Conservation (phyloP, 2,888 invertebrate genomes). For the Drosophila ezoana region DNA sequence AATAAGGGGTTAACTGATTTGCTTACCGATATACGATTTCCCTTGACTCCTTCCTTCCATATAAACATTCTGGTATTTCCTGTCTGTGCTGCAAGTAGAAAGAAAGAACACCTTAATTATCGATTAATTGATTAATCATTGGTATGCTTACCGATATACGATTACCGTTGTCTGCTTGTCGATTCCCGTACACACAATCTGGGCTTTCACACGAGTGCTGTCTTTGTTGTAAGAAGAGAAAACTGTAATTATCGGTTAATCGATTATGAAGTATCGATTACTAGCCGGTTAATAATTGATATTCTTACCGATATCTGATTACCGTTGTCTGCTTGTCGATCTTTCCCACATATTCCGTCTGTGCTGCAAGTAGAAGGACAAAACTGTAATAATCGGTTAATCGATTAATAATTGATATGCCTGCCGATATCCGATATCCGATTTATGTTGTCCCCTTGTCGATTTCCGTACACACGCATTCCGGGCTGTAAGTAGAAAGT, state of each 20-base stretch:
- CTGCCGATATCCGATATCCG: too few species aligned
- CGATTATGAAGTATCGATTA: neutral
- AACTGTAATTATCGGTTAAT: neutral
- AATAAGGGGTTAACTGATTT: neutral
- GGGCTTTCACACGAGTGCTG: slow-evolving; percentile 89
- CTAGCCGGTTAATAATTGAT: neutral
- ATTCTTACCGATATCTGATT: neutral
- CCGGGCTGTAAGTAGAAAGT: slow-evolving; percentile 86
- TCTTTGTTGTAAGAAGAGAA: neutral
- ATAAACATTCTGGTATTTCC: slow-evolving; percentile 99
- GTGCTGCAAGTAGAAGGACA: too few species aligned
- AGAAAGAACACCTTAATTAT: too few species aligned
- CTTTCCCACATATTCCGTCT: too few species aligned
- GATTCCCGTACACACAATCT: too few species aligned
- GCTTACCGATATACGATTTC: neutral
- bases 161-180: too few species aligned
- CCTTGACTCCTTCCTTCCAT: slow-evolving; percentile 87
- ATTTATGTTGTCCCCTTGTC: slow-evolving; percentile 85
- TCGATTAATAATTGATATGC: neutral
- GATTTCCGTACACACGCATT: slow-evolving; percentile 97
- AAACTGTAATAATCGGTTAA: neutral
- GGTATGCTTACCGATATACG: too few species aligned
- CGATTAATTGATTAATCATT: too few species aligned
- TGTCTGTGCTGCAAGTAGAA: slow-evolving; percentile 91
- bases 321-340: too few species aligned